phyloP scores from a whole-genome alignment of 1,140 invertebrate species.

The Stratiolaelaps scimitus region DNA sequence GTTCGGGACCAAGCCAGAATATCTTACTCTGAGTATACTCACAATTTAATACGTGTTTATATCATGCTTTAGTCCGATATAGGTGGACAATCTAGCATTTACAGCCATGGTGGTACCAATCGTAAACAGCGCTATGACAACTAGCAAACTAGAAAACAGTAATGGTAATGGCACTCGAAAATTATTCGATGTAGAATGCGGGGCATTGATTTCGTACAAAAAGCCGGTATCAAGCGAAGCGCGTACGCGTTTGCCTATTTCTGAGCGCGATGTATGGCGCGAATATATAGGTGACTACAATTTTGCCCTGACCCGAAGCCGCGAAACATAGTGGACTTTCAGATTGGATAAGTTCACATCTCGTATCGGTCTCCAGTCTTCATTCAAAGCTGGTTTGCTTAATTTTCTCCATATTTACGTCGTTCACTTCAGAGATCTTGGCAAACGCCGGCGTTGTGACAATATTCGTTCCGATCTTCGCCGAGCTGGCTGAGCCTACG shows the following conservation, averaged over 20 bases:
- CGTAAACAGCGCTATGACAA: conserved; percentile 30
- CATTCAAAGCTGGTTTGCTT: neutral
- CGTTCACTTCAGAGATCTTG: neutral
- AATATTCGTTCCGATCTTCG: conserved; percentile 4
- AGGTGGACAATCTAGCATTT: conserved; percentile 30
- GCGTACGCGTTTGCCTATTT: neutral
- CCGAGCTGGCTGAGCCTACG: neutral
- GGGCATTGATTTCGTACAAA: neutral
- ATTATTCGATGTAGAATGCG: neutral
- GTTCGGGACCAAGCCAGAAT: conserved; percentile 2
- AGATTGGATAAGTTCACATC: conserved; percentile 45
- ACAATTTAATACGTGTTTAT: too few species aligned
- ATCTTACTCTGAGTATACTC: neutral
- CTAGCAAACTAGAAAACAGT: too few species aligned
- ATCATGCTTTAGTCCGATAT: neutral
- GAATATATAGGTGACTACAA: neutral
- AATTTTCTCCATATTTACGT: conserved; percentile 1
- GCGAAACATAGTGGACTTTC: conserved; percentile 49
- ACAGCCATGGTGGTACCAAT: conserved; percentile 35
- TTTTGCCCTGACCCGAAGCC: neutral
- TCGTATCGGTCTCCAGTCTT: neutral
- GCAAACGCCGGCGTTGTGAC: conserved; percentile 6
- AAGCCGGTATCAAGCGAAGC: neutral
- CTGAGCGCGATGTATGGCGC: conserved; percentile 8
- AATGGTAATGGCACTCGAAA: neutral